phyloP scores from a whole-genome alignment of 1,140 invertebrate species.

The Sesamia nonagrioides region DNA sequence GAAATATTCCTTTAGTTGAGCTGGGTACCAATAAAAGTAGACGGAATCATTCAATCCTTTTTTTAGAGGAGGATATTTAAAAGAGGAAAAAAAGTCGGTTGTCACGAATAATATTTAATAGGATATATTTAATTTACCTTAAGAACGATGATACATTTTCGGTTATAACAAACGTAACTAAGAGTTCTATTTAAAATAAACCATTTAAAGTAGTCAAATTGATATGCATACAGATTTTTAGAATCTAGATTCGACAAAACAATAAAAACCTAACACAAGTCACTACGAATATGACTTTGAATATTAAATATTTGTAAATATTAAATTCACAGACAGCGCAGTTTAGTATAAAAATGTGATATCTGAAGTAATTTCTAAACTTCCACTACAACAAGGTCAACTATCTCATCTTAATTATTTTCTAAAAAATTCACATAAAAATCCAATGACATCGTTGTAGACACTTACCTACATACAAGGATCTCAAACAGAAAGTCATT shows the following conservation, averaged over 20 bases:
- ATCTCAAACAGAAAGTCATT: slow-evolving; percentile 28
- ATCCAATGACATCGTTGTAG: slow-evolving; percentile 13
- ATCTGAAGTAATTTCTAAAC: not conserved
- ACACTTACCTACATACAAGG: slow-evolving; percentile 16
- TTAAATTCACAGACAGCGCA: no score
- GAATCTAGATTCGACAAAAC: no score
- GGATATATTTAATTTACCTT: no score
- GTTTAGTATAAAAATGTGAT: not conserved
- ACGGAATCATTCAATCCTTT: not conserved
- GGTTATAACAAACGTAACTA: no score
- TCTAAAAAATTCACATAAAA: slow-evolving; percentile 1
- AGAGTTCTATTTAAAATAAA: no score
- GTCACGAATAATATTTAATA: not conserved
- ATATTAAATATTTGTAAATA: no score
- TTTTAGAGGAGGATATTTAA: not conserved
- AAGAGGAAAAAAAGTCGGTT: not conserved
- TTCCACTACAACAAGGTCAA: not conserved
- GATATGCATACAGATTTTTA: no score
- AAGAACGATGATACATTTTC: no score
- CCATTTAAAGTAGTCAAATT: no score
- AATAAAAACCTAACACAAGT: no score
- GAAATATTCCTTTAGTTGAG: not conserved
- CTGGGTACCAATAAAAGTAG: not conserved
- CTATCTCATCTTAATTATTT: not conserved
- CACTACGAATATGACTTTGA: no score